Percentiles rank a stretch among this genome's conserved stretches.
Conservation (phyloP, 1,140 invertebrate species). For the Aphelinus certus region DNA sequence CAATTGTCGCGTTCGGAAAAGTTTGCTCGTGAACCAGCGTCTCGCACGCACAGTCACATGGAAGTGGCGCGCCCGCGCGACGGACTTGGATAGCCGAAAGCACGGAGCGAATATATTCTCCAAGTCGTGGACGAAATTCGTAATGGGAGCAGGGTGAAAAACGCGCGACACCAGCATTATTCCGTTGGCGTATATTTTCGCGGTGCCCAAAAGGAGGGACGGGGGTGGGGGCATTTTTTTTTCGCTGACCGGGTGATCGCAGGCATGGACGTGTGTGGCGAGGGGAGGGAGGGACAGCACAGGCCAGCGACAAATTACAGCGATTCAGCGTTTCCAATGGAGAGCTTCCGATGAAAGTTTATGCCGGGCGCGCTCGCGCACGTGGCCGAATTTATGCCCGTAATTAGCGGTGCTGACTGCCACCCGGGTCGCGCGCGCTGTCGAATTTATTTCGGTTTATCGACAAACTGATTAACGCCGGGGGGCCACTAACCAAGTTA, state of each 20-base stretch:
- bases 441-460: slow-evolving; percentile 32
- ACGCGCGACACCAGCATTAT: neutral
- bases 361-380: neutral
- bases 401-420: slow-evolving; percentile 6
- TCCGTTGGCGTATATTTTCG: neutral
- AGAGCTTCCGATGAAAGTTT: slow-evolving; percentile 18
- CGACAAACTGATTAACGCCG: slow-evolving; percentile 24
- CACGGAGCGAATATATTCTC: too few species aligned
- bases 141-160: neutral
- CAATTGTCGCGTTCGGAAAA: neutral
- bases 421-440: neutral
- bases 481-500: neutral
- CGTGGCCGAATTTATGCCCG: slow-evolving; percentile 4
- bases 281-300: neutral
- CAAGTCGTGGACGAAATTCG: neutral
- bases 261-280: too few species aligned
- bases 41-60: neutral
- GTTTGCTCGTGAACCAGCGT: neutral
- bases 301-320: slow-evolving; percentile 10
- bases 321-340: slow-evolving; percentile 18
- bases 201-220: too few species aligned
- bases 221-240: too few species aligned
- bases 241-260: neutral
- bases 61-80: neutral
- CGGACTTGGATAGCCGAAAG: neutral